A percentile compares a stretch with the other conserved stretches of the same genome.
These are phyloP conservation scores for Aix galericulata DNA, from an alignment of 2,113 vertebrate species.

Conservation along the genomic window DNA sequence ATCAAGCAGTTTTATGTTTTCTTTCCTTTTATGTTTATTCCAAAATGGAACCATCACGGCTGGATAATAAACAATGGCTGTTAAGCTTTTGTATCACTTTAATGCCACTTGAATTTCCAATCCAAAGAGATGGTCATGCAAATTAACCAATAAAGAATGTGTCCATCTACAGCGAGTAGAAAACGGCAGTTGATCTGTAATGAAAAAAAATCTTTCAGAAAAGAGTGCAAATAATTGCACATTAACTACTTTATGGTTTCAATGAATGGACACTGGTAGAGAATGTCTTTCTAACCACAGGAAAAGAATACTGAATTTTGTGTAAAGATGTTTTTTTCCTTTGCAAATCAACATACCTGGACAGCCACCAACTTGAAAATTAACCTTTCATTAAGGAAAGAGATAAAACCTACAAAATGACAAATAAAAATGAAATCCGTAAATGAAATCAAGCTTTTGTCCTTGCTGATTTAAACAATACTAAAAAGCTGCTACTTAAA, in stretches of 20 bases:
- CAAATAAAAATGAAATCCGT: background rate
- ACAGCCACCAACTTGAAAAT: background rate
- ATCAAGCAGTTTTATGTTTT: background rate
- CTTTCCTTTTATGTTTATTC: background rate
- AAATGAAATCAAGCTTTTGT: background rate
- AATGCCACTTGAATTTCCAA: background rate
- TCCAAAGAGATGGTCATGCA: background rate
- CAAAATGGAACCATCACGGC: background rate
- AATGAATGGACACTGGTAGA: background rate
- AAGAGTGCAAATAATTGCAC: background rate
- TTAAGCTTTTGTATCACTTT: background rate
- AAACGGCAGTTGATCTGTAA: background rate
- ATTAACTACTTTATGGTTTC: background rate
- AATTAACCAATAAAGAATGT: background rate
- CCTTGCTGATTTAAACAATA: background rate
- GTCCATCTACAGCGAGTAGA: background rate
- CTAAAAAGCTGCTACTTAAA: background rate
- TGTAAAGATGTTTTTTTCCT: background rate
- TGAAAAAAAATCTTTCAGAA: background rate
- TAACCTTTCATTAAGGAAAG: background rate
- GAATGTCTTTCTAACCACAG: background rate
- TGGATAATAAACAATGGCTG: background rate
- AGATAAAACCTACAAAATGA: background rate
- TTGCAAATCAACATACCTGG: background rate
- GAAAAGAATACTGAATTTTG: background rate